Conservation (phyloP, 2,888 invertebrate species). For the Neocrepidodera transversa region DNA sequence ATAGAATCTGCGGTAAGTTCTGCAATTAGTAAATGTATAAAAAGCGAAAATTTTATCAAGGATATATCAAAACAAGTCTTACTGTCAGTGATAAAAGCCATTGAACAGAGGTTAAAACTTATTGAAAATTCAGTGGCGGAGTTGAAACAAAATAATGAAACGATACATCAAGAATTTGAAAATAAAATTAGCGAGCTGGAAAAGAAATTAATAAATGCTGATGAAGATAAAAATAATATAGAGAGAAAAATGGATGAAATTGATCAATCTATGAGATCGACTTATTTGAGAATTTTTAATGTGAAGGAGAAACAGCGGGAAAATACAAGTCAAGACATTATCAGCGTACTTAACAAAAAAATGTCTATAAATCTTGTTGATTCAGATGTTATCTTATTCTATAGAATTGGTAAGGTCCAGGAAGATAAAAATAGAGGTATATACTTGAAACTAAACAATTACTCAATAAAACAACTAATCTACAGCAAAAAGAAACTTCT, state of each 20-base stretch:
- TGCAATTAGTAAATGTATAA: too few species aligned
- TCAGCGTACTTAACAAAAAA: not conserved
- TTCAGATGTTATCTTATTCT: constrained; percentile 1
- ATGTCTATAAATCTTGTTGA: not conserved
- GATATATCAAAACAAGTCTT: too few species aligned
- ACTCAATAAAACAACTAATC: constrained; percentile 5
- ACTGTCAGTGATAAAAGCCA: too few species aligned
- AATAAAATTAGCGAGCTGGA: too few species aligned
- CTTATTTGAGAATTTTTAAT: not conserved
- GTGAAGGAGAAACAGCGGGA: not conserved
- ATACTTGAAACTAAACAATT: constrained; percentile 2
- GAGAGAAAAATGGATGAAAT: not conserved
- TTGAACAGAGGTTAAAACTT: too few species aligned
- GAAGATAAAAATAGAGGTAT: not conserved
- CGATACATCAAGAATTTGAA: too few species aligned
- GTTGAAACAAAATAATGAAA: too few species aligned
- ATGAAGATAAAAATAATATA: not conserved
- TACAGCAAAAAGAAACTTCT: not conserved
- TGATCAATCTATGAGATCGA: not conserved
- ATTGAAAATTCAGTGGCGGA: too few species aligned
- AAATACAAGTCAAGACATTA: not conserved
- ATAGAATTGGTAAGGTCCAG: not conserved
- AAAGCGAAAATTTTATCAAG: too few species aligned
- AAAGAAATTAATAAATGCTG: too few species aligned
- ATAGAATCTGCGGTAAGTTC: too few species aligned